These are phyloP conservation scores for Drosophila helvetica DNA, from an alignment of 2,888 invertebrate species.

Conservation along the genomic window DNA sequence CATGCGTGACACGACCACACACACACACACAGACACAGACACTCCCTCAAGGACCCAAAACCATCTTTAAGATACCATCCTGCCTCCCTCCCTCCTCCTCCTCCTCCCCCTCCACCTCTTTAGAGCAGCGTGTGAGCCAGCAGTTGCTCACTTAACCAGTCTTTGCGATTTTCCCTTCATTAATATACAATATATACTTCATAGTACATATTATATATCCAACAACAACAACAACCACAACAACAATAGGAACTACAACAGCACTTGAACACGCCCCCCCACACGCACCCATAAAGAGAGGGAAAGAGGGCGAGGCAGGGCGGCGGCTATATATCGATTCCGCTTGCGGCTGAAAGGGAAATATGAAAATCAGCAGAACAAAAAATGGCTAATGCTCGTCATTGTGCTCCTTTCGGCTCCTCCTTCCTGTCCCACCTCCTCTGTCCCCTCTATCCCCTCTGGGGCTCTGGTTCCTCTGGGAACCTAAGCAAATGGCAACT, in stretches of 20 bases:
- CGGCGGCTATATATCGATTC: conserved; percentile 20
- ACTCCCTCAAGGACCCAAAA: not conserved
- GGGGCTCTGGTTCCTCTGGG: not conserved
- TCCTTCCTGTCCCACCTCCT: no score
- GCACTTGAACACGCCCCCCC: conserved; percentile 43
- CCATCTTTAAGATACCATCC: conserved; percentile 14
- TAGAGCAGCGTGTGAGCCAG: conserved; percentile 14
- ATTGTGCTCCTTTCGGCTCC: conserved; percentile 5
- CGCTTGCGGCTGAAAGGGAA: conserved; percentile 31
- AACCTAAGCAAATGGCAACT: conserved; percentile 30
- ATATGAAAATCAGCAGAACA: conserved; percentile 65
- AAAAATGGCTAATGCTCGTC: conserved; percentile 54
- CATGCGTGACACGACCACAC: conserved; percentile 28
- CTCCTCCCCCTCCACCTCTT: no score
- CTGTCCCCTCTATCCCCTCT: no score
- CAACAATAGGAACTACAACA: conserved; percentile 16
- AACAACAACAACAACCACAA: conserved; percentile 34
- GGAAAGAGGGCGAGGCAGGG: not conserved
- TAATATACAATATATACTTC: conserved; percentile 56
- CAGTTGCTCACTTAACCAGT: conserved; percentile 52
- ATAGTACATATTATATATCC: conserved; percentile 37
- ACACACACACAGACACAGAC: no score
- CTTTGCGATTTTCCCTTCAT: conserved; percentile 68
- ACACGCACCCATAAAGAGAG: conserved; percentile 18
- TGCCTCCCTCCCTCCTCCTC: conserved; percentile 13